Conservation (phyloP, 2,113 vertebrate genomes). For the Silurus glanis region DNA sequence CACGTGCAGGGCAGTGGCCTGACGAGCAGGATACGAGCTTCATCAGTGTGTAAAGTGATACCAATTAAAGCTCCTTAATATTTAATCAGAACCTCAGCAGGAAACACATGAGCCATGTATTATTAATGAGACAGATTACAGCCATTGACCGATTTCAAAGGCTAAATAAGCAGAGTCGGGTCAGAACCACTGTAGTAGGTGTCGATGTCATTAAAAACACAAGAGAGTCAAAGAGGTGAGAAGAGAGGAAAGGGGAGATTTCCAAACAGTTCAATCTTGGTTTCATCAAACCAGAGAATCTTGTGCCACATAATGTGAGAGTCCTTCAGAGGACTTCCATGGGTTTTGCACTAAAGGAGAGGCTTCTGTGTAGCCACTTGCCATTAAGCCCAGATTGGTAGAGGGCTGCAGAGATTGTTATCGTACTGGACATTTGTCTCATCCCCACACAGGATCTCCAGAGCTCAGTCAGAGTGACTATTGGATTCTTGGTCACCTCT, state of each 20-base stretch:
- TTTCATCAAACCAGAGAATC: too few species aligned
- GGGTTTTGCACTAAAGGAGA: too few species aligned
- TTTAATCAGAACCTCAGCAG: conserved; percentile 47
- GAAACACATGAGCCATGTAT: conserved; percentile 38
- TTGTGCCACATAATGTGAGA: too few species aligned
- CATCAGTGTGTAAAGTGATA: conserved; percentile 41
- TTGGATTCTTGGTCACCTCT: too few species aligned
- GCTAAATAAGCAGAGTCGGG: conserved; percentile 8
- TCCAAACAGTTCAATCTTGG: neutral
- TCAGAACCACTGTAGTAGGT: neutral
- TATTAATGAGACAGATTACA: conserved; percentile 27
- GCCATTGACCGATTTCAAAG: conserved; percentile 13
- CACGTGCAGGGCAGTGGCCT: conserved; percentile 13
- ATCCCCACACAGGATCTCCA: too few species aligned
- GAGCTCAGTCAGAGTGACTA: too few species aligned
- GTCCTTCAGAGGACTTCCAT: too few species aligned
- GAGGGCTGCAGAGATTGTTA: too few species aligned
- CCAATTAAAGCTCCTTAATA: conserved; percentile 52
- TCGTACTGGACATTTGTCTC: too few species aligned
- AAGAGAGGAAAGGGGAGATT: neutral
- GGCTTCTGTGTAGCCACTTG: too few species aligned
- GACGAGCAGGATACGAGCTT: conserved; percentile 27
- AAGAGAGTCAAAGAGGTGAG: neutral
- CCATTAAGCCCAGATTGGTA: too few species aligned
- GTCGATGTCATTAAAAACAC: neutral